Base-by-base conservation (phyloP, 2,888 invertebrate genomes). In the Tetragonisca angustula region DNA sequence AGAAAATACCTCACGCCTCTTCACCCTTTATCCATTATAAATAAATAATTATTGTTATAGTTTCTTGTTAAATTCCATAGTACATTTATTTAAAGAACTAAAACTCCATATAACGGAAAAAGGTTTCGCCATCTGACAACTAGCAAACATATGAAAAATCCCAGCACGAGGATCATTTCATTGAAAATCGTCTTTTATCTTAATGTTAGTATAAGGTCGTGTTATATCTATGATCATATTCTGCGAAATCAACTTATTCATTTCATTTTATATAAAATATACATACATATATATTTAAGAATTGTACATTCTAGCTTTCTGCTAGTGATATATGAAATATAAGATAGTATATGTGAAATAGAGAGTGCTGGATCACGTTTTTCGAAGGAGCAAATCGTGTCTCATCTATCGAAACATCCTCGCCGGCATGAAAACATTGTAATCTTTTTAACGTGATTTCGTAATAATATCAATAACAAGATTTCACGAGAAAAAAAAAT, bases 381-480 rank as follows among this genome's bases (percentile, higher is more conserved):
- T 79, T 83, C 79, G 78, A 62, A 68, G 36, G 76, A 70, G 73
- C 79, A 74, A 85, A 79, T 79, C 76, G 76, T 81, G 65, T 79
- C 72, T 52, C 64, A 65, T 76, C 17, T 59, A 27, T 19, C 59
- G 62, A 74, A 68, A 76, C 81, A 67, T 78, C 76, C 76, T 83
- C 71, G 69, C 27, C 49, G 61, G n/a, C 54, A 67, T 70, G 80
- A 52, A 76, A 69, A 43, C 71, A 59, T 79, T 70, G 84, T 79
- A 87, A 84, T 83, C 82, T 88, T 84, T 68, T 88, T 77, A 81
- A 80, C 83, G 69, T 82, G 73, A 76, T 27, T 61, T 78, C 83
- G 81, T 81, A 87, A 87, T 87, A 83, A 85, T 89, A 80, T 87
- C 81, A 79, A 76, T 76, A 88, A 68, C 71, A 71, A 79, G 86